Evolutionary conservation across 2,797 vertebrate genomes (phyloP), one percentile per base, ranked within the genome.

Genomic region (Lagodon rhomboides): DNA sequence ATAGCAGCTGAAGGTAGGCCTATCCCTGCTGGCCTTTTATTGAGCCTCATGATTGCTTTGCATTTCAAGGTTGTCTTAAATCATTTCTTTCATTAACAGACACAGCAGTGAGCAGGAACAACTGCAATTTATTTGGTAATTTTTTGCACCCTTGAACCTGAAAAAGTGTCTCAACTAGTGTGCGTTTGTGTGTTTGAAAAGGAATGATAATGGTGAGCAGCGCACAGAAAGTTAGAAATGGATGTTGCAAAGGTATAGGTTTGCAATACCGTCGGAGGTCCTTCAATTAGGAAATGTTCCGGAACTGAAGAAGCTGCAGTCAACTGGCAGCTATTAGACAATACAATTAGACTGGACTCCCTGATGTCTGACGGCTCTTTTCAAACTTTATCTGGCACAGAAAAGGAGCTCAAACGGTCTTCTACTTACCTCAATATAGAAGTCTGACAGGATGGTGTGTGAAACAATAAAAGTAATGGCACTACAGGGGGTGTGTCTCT

Each of bases 401-500:
- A 75, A 53, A 72, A 55, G 5, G 27, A 76, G 47, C 54, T 20
- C 8, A 2, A 77, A 77, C 38, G n/a, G 34, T 38, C 53, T 77
- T 50, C 44, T 41, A 5, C 65, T 66, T 49, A 77, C 50, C 70
- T 69, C 65, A 67, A 70, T 67, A 81, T 22, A 65, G 77, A 79
- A 27, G 15, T 75, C 67, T 80, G 75, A 87, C 68, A 82, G 75
- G 63, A 73, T 51, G 34, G 34, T 62, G 78, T 64, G 66, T 66
- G 30, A 88, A 71, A 54, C 68, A 71, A 80, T 85, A 73, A 84
- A 89, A 79, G 18, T 68, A 91, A 87, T 77, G 25, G 61, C 23
- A 73, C 60, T 12, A 44, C 30, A 25, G 47, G 23, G 59, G 53
- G 1, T 16, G 56, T 53, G 44, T 12, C 3, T 16, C 67, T 66